These are phyloP conservation scores for Trididemnum nubilum DNA, from an alignment of 23 tunicate species.

Conservation along the genomic window DNA sequence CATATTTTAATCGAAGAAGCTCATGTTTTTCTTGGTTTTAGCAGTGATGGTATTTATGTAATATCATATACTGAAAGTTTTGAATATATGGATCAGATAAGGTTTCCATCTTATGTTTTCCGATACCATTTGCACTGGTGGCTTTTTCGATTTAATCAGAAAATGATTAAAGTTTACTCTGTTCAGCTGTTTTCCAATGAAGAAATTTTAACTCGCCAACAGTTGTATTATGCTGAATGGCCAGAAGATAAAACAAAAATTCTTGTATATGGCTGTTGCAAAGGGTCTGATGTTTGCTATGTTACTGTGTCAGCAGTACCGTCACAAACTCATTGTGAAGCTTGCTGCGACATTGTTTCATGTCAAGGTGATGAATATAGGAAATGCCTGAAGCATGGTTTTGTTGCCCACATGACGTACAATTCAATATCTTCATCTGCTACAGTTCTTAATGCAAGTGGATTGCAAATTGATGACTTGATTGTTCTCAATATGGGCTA, in stretches of 20 bases:
- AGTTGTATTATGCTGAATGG: conserved; percentile 77
- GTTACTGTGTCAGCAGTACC: conserved; percentile 82
- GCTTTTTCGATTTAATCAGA: conserved; percentile 49
- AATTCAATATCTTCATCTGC: conserved; percentile 49
- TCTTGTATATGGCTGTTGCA: conserved; percentile 61
- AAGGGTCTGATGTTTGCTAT: conserved; percentile 42
- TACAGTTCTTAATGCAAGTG: conserved; percentile 40
- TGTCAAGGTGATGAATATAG: not conserved
- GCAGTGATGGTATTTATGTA: conserved; percentile 59
- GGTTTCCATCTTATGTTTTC: conserved; percentile 47
- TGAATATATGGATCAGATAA: conserved; percentile 56
- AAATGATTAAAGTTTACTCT: conserved; percentile 39
- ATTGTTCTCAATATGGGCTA: conserved; percentile 85
- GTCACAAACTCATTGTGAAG: conserved; percentile 33
- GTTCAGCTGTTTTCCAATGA: conserved; percentile 82
- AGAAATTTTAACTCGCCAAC: conserved; percentile 44
- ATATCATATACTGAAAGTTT: conserved; percentile 83
- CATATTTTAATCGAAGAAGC: conserved; percentile 63
- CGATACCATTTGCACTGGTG: conserved; percentile 81
- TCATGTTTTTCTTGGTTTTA: conserved; percentile 88
- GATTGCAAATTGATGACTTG: conserved; percentile 67
- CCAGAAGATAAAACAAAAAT: conserved; percentile 71
- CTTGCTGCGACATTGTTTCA: conserved; percentile 4
- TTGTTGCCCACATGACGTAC: conserved; percentile 75
- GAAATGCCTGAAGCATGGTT: conserved; percentile 68